Percentiles rank a stretch among this genome's conserved stretches.
phyloP scores from a whole-genome alignment of 2,113 vertebrate species.

The Eleginops maclovinus region DNA sequence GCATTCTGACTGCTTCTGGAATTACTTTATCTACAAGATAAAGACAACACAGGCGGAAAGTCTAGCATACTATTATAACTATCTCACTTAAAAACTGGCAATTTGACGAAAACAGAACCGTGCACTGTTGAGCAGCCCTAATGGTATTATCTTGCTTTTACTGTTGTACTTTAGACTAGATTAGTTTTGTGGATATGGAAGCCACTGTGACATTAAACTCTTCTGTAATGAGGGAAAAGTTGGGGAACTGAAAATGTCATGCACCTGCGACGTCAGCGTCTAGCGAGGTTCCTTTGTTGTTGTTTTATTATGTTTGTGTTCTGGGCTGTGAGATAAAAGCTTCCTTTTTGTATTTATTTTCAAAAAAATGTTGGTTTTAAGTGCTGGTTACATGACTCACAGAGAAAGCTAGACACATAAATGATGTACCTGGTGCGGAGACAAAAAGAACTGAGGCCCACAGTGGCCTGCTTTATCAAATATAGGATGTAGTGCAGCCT shows the following conservation, averaged over 20 bases:
- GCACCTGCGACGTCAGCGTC: neutral
- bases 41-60: too few relatives aligned
- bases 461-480: conserved; percentile 9
- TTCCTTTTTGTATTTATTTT: neutral
- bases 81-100: neutral
- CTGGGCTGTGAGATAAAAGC: neutral
- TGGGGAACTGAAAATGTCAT: neutral
- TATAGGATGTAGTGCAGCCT: conserved; percentile 2
- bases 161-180: neutral
- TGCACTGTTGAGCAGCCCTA: conserved; percentile 5
- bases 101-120: neutral
- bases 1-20: neutral
- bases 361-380: neutral
- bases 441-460: neutral
- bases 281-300: neutral
- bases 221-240: neutral
- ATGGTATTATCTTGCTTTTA: conserved; percentile 33
- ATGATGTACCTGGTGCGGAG: neutral
- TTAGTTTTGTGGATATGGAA: conserved; percentile 29
- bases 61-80: neutral
- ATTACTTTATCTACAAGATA: too few relatives aligned
- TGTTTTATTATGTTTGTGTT: neutral
- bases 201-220: conserved; percentile 16
- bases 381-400: neutral
- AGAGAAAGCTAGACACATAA: neutral